These are phyloP conservation scores for Pseudopleuronectes americanus DNA, from an alignment of 2,797 vertebrate genomes.

Conservation along the genomic window DNA sequence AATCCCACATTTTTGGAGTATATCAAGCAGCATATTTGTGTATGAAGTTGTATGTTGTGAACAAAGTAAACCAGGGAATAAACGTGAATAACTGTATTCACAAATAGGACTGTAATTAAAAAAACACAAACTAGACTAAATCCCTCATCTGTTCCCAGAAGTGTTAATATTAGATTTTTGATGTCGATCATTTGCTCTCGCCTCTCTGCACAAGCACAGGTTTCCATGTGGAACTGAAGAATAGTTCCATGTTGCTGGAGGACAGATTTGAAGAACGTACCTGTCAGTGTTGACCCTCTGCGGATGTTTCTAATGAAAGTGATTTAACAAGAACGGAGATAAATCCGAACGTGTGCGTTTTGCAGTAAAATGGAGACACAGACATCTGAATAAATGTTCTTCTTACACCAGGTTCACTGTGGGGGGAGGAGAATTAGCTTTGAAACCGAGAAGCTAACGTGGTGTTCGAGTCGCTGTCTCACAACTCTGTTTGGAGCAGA, in stretches of 20 bases:
- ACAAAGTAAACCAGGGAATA: no score
- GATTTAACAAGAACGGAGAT: neutral
- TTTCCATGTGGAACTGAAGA: slow-evolving; percentile 47
- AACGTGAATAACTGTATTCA: no score
- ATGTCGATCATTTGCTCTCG: neutral
- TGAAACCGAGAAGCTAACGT: neutral
- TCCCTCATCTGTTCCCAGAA: neutral
- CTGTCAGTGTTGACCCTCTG: fast-evolving
- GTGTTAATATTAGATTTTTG: neutral
- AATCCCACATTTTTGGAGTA: no score
- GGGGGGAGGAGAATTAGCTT: neutral
- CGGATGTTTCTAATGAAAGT: neutral
- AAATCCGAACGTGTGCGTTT: fast-evolving
- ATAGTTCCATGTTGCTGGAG: neutral
- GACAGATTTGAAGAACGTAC: slow-evolving; percentile 59
- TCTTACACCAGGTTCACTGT: neutral
- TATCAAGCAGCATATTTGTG: no score
- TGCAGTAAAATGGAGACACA: neutral
- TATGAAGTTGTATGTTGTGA: no score
- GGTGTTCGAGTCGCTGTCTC: slow-evolving; percentile 25
- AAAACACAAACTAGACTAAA: no score
- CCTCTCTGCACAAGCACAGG: neutral
- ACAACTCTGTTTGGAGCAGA: neutral
- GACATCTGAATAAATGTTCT: neutral
- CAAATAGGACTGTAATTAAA: no score